Conservation (phyloP, 2,797 vertebrate species). For the Allobates femoralis region DNA sequence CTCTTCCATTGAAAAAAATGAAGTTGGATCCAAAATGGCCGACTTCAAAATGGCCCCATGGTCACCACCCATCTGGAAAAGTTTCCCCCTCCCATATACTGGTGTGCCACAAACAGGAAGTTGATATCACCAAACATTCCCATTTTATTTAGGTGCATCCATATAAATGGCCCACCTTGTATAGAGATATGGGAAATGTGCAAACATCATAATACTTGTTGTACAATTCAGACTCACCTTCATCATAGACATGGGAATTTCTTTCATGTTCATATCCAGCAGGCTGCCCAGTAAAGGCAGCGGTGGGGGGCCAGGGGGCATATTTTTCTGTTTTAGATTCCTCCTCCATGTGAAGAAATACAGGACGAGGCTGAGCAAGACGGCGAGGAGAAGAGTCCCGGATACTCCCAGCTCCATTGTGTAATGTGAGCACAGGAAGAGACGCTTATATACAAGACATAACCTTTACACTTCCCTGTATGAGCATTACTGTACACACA, state of each 20-base stretch:
- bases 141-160: no score
- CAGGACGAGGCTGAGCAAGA: constrained; percentile 14
- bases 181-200: not conserved
- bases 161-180: no score
- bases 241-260: constrained; percentile 35
- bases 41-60: no score
- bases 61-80: no score
- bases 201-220: not conserved
- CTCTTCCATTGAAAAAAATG: no score
- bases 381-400: constrained; percentile 23
- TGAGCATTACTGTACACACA: no score
- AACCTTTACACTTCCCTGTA: no score
- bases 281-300: not conserved
- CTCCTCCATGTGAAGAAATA: constrained; percentile 25
- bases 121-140: no score
- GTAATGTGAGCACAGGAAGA: not conserved
- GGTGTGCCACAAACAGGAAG: no score
- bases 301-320: constrained; percentile 8
- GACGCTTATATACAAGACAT: no score
- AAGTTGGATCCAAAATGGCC: no score
- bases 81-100: no score
- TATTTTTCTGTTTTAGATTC: constrained; percentile 4
- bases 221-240: not conserved
- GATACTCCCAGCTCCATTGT: constrained; percentile 37
- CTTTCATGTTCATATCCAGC: not conserved